These are phyloP conservation scores for Mellilla xanthometata DNA, from an alignment of 2,888 invertebrate genomes.

Conservation along the genomic window DNA sequence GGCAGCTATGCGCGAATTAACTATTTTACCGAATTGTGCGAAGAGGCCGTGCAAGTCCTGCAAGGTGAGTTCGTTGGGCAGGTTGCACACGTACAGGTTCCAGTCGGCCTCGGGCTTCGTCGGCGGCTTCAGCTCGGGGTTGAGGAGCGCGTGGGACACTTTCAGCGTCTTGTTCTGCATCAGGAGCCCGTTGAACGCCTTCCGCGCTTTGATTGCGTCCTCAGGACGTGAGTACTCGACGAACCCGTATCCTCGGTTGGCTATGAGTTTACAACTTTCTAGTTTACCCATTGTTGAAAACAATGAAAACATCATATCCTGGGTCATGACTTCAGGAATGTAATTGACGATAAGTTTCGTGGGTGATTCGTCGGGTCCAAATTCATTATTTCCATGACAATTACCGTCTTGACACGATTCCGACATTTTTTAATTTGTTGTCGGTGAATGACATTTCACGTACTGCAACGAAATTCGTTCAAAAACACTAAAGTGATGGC, in stretches of 20 bases:
- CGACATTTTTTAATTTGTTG: constrained; percentile 84
- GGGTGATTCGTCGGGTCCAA: constrained; percentile 80
- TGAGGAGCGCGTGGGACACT: constrained; percentile 77
- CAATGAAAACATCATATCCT: constrained; percentile 82
- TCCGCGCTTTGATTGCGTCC: constrained; percentile 77
- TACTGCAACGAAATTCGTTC: constrained; percentile 50
- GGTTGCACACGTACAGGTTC: constrained; percentile 82
- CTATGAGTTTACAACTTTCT: constrained; percentile 82
- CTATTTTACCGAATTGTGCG: constrained; percentile 82
- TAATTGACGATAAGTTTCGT: constrained; percentile 83
- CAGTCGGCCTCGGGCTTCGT: constrained; percentile 81
- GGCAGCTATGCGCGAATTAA: constrained; percentile 80
- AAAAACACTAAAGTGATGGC: constrained; percentile 36
- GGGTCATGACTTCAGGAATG: constrained; percentile 83
- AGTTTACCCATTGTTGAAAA: constrained; percentile 82
- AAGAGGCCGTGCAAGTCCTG: constrained; percentile 80
- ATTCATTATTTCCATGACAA: constrained; percentile 82
- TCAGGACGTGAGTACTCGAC: constrained; percentile 79
- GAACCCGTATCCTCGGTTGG: constrained; percentile 81
- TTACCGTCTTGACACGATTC: constrained; percentile 84
- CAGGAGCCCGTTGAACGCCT: constrained; percentile 78
- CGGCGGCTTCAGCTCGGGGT: constrained; percentile 77
- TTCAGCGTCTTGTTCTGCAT: constrained; percentile 82
- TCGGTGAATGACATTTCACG: constrained; percentile 79
- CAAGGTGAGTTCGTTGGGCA: constrained; percentile 81